Evolutionary conservation across 2,797 vertebrate species (phyloP), one percentile per base, ranked within the genome.

Genomic region (Naso thynnoides): DNA sequence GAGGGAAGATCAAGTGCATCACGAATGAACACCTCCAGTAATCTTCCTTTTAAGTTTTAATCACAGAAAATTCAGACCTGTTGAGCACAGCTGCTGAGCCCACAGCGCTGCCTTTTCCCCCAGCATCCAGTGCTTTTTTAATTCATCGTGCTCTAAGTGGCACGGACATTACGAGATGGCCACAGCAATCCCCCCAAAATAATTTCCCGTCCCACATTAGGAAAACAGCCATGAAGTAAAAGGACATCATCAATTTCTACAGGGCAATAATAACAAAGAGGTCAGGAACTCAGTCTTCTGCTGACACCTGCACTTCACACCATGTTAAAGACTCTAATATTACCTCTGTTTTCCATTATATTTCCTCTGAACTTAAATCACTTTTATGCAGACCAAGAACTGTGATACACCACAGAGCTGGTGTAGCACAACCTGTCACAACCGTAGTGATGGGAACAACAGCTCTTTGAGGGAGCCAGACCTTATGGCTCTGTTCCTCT

Each of bases 161-260:
- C 86, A 84, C 80, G 79, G 77, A 79, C 78, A 74, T 88, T 87
- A 85, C 72, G 86, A 71, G 65, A 73, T 72, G 57, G 73, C 74
- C 79, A 67, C 69, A 75, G 76, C 75, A 84, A 83, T 84, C 61
- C 70, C 75, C 67, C 41, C 49, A 36, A 79, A 87, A 93, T 89
- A 76, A 91, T 89, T 90, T 90, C 75, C 78, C 49, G 56, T 70
- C 49, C 27, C 33, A 80, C 81, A 92, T 91, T 89, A 91, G 85
- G 81, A 70, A 88, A 92, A 90, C 62, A 86, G 82, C 86, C 89
- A 90, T 92, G 90, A 89, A 90, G 85, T 61, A 67, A 74, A 73
- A 59, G 73, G 81, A 87, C 90, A 86, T 87, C 85, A 79, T 90
- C 86, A 89, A 90, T 93, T 91, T 92, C 84, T 87, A 78, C 85